Base-by-base conservation (phyloP, 2,113 vertebrate species). In the Anas platyrhynchos region DNA sequence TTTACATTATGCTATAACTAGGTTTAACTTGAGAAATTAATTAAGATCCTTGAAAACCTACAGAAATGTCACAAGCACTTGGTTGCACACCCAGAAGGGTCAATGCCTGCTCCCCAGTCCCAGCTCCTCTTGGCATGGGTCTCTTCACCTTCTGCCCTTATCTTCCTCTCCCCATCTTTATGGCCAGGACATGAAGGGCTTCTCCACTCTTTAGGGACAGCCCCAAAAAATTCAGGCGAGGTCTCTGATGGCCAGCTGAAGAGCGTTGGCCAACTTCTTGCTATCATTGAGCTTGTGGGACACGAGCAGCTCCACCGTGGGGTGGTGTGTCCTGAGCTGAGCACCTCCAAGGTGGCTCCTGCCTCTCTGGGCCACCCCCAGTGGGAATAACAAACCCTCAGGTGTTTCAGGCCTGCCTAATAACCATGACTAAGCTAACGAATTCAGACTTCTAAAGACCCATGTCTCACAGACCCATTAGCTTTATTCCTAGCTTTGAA, bases 391-490 rank as follows among this genome's bases (percentile, higher is more conserved):
- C 20, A 48, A 48, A 22, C 46, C 46, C 46, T 48, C 2, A 2
- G 50, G 76, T 13, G 3, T 73, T 29, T 65, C 22, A 62, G 6
- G 79, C 63, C 75, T 73, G 36, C 84, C 75, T 88, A 88, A 93
- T 66, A 83, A 61, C 90, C 92, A 74, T 77, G 92, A 94, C 90
- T 88, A 88, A 93, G 83, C 79, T 77, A 58, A 93, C 83, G 55
- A 91, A 83, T 91, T 73, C 92, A 74, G 85, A 26, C 2, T 25
- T 54, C n/a, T 68, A 3, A 74, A 92, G 72, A 36, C 66, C 48
- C 16, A 1, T 36, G 31, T 80, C 88, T 90, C 92, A 62, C 58
- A 93, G 93, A 92, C 23, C 88, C 80, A 67, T 74, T 69, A 43
- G 67, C 83, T 96, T 94, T 73, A 91, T 88, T 67, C 75, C 44